A percentile compares a stretch with the other conserved stretches of the same genome.
These are phyloP conservation scores for Acinonyx jubatus DNA, from an alignment of 2,113 vertebrate species.

Conservation along the genomic window DNA sequence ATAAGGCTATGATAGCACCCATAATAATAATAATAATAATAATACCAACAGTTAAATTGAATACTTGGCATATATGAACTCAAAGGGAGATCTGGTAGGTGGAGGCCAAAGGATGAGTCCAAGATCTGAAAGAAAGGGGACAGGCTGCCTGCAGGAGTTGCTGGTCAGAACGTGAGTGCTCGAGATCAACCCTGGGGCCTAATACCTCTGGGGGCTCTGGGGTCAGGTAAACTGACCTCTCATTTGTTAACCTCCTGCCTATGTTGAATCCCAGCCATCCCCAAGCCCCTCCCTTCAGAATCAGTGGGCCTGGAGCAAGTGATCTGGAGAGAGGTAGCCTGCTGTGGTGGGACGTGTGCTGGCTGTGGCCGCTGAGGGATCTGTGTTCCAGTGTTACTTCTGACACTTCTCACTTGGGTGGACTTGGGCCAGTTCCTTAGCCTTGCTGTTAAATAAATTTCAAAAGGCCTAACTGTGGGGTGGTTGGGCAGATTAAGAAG, in stretches of 20 bases:
- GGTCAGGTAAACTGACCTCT: background rate
- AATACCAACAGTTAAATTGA: background rate
- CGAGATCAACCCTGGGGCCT: background rate
- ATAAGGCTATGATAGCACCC: background rate
- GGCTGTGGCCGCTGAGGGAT: background rate
- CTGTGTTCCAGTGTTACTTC: background rate
- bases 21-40: background rate
- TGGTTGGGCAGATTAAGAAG: background rate
- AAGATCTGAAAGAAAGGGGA: background rate
- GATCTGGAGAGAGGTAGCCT: background rate
- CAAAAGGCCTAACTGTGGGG: background rate
- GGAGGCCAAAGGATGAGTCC: background rate
- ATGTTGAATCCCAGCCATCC: background rate
- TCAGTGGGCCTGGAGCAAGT: background rate
- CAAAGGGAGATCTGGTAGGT: background rate
- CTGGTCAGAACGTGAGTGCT: background rate
- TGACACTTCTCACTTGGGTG: no score
- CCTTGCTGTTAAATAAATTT: background rate
- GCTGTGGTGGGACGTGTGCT: background rate
- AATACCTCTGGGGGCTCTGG: background rate
- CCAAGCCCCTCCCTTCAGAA: background rate
- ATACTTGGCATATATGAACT: background rate
- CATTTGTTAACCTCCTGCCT: background rate
- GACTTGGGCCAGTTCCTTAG: background rate
- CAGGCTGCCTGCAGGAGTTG: background rate